phyloP scores from a whole-genome alignment of 2,797 vertebrate genomes.

The Kryptopterus vitreolus region DNA sequence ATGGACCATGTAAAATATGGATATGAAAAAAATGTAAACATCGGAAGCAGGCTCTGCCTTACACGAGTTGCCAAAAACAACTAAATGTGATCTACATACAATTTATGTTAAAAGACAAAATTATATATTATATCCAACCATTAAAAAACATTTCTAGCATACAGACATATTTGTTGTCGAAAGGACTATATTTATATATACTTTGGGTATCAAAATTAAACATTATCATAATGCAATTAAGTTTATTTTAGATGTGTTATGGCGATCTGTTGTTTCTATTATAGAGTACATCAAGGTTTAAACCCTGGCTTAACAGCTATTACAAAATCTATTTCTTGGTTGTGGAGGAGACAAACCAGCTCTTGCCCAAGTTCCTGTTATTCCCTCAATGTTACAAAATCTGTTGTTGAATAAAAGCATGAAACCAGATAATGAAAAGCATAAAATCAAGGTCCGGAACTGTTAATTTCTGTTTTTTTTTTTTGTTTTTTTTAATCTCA shows the following conservation, averaged over 20 bases:
- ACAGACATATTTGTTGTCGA: not conserved
- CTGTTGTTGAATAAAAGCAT: not conserved
- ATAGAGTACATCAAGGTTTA: not conserved
- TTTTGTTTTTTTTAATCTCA: too few species aligned
- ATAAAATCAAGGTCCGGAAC: not conserved
- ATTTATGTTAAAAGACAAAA: too few species aligned
- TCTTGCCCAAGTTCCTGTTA: not conserved
- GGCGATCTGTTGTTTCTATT: not conserved
- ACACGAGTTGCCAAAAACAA: too few species aligned
- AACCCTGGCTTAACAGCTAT: not conserved
- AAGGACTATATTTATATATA: not conserved
- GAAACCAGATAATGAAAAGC: not conserved
- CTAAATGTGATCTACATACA: too few species aligned
- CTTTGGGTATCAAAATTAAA: not conserved
- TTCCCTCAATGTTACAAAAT: not conserved
- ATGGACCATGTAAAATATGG: too few species aligned
- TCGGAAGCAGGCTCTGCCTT: too few species aligned
- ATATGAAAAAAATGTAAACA: too few species aligned
- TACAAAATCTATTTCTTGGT: not conserved
- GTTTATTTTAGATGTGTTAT: not conserved
- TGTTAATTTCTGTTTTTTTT: conserved; percentile 20
- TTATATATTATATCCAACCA: too few species aligned
- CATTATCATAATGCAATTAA: not conserved
- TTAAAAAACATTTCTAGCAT: too few species aligned
- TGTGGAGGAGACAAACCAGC: too few species aligned